Conservation (phyloP, 2,113 vertebrate species). For the Syngnathus typhle region DNA sequence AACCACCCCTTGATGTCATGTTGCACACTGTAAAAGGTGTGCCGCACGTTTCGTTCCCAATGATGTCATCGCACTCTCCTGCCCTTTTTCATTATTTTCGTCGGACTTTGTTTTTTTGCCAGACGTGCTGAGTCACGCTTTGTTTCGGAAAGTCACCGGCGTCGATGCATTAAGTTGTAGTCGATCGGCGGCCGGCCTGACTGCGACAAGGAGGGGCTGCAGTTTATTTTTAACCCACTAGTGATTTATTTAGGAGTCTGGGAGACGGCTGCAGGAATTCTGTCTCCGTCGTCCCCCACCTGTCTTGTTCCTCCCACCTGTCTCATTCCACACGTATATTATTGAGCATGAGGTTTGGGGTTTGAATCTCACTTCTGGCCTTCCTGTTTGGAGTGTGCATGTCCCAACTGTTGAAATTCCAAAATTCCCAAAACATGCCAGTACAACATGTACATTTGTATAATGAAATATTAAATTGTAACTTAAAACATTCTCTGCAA, state of each 20-base stretch:
- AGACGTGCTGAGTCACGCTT: conserved; percentile 41
- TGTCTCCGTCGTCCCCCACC: conserved; percentile 6
- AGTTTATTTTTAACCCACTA: conserved; percentile 58
- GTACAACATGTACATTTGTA: neutral
- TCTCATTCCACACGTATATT: conserved; percentile 10
- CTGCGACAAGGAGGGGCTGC: conserved; percentile 25
- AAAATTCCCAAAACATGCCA: neutral
- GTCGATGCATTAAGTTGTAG: conserved; percentile 35
- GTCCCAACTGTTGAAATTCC: neutral
- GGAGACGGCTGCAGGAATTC: conserved; percentile 26
- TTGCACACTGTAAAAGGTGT: neutral
- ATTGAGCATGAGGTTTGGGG: neutral
- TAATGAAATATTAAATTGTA: neutral
- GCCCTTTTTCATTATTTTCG: neutral
- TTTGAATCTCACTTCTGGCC: neutral
- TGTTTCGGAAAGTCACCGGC: conserved; percentile 21
- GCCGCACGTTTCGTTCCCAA: neutral
- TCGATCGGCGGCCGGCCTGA: conserved; percentile 30
- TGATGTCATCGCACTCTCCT: conserved; percentile 5
- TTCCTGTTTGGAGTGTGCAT: neutral
- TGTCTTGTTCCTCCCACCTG: conserved; percentile 1
- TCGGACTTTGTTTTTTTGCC: conserved; percentile 14
- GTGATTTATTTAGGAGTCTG: conserved; percentile 61
- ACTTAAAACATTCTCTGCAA: neutral
- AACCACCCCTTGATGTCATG: neutral